phyloP scores from a whole-genome alignment of 2,113 vertebrate genomes.

The Solea solea region DNA sequence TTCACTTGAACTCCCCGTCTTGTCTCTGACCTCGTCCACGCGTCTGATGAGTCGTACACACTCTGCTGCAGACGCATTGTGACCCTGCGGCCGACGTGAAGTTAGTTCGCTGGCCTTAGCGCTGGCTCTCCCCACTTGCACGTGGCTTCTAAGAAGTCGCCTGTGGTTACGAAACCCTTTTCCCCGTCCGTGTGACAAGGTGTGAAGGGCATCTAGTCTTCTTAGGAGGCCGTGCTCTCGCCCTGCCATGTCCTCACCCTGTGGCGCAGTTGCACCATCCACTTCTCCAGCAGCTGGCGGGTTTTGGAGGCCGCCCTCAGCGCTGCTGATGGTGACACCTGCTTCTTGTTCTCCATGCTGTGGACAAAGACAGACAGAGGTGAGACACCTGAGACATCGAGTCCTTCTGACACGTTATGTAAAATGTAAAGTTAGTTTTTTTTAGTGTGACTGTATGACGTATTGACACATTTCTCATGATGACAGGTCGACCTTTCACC shows the following conservation, averaged over 20 bases:
- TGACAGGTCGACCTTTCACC: too few relatives aligned
- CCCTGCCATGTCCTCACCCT: conserved; percentile 42
- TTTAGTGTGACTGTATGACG: too few relatives aligned
- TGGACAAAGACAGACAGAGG: conserved; percentile 11
- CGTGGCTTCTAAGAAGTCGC: conserved; percentile 4
- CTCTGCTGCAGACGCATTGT: neutral
- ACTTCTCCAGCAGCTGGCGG: conserved; percentile 63
- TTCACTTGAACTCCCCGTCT: conserved; percentile 12
- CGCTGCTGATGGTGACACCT: neutral
- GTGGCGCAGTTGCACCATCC: conserved; percentile 51
- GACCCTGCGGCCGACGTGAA: neutral
- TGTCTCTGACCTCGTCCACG: conserved; percentile 13
- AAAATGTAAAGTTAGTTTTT: neutral
- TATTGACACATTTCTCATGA: too few relatives aligned
- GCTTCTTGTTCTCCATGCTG: conserved; percentile 43
- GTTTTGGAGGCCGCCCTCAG: conserved; percentile 24
- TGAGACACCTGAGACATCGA: conserved; percentile 11
- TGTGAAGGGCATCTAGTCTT: neutral
- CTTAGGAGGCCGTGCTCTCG: conserved; percentile 45
- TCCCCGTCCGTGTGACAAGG: conserved; percentile 17
- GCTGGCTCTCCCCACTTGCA: neutral
- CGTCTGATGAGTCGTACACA: neutral
- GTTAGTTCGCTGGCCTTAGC: neutral
- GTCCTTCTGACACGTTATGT: neutral
- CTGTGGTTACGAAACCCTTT: neutral